Conservation (phyloP, 2,113 vertebrate genomes). For the Sclerurus mexicanus region DNA sequence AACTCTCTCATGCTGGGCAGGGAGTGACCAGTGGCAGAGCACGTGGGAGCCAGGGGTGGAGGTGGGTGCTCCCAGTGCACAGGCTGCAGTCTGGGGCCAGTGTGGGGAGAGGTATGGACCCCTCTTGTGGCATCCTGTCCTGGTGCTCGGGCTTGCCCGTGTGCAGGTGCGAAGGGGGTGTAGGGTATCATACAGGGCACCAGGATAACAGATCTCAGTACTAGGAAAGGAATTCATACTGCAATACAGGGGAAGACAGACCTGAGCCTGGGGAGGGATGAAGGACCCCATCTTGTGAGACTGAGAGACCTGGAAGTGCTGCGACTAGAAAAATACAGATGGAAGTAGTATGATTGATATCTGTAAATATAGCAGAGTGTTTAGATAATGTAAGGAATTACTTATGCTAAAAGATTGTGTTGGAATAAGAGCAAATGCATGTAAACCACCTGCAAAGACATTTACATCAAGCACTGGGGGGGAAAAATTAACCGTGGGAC, state of each 20-base stretch:
- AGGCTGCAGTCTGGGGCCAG: neutral
- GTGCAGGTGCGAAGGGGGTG: neutral
- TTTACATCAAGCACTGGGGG: neutral
- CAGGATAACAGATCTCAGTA: neutral
- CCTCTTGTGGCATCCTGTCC: neutral
- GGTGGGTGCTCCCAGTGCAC: neutral
- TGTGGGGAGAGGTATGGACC: neutral
- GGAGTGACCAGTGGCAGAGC: neutral
- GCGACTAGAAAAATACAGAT: neutral
- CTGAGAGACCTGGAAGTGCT: neutral
- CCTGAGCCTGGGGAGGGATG: neutral
- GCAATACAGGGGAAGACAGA: neutral
- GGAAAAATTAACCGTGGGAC: neutral
- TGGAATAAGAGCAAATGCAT: neutral
- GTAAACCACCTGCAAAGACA: neutral
- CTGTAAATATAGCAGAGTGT: neutral
- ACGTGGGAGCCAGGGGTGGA: neutral
- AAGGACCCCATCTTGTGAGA: neutral
- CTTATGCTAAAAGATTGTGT: slow-evolving; percentile 1
- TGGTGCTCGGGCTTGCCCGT: rapidly evolving
- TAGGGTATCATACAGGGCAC: neutral
- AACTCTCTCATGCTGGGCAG: rapidly evolving
- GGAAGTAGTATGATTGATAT: neutral
- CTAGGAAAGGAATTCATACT: neutral
- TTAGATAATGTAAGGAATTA: slow-evolving; percentile 46